Conservation (phyloP, 2,888 invertebrate genomes). For the Lymantria monacha region DNA sequence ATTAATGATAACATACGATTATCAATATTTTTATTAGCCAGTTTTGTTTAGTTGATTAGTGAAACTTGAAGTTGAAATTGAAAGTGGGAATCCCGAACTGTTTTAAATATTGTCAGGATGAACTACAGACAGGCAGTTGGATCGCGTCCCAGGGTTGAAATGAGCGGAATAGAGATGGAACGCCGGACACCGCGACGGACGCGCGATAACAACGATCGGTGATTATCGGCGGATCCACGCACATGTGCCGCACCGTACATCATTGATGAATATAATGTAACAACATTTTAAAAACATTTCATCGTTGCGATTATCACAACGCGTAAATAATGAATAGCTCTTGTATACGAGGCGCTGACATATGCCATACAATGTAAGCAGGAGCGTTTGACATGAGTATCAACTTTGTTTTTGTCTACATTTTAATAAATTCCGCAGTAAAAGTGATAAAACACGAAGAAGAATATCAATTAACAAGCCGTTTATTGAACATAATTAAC, state of each 20-base stretch:
- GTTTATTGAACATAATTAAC: conserved; percentile 61
- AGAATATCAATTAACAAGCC: conserved; percentile 64
- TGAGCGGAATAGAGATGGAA: conserved; percentile 49
- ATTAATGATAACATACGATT: conserved; percentile 20
- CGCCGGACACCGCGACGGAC: conserved; percentile 67
- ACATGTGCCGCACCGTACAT: conserved; percentile 38
- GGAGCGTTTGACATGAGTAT: conserved; percentile 1
- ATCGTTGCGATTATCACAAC: conserved; percentile 14
- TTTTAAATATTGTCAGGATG: conserved; percentile 35
- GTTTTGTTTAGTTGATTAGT: conserved; percentile 14
- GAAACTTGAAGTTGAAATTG: conserved; percentile 4
- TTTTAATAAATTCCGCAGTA: conserved; percentile 43
- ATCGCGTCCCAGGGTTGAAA: conserved; percentile 58
- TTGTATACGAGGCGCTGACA: not conserved
- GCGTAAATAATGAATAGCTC: conserved; percentile 5
- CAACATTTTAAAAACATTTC: conserved; percentile 18
- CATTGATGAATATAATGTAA: conserved; percentile 29
- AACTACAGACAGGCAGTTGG: conserved; percentile 51
- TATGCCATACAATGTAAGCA: conserved; percentile 7
- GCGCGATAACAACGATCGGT: conserved; percentile 70
- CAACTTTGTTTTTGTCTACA: conserved; percentile 37
- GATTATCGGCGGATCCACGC: conserved; percentile 67
- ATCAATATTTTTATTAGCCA: conserved; percentile 9
- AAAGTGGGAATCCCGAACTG: conserved; percentile 7
- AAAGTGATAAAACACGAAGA: conserved; percentile 53